A percentile compares a stretch with the other conserved stretches of the same genome.
These are phyloP conservation scores for Caligus rogercresseyi DNA, from an alignment of 1,140 invertebrate genomes.

Conservation along the genomic window DNA sequence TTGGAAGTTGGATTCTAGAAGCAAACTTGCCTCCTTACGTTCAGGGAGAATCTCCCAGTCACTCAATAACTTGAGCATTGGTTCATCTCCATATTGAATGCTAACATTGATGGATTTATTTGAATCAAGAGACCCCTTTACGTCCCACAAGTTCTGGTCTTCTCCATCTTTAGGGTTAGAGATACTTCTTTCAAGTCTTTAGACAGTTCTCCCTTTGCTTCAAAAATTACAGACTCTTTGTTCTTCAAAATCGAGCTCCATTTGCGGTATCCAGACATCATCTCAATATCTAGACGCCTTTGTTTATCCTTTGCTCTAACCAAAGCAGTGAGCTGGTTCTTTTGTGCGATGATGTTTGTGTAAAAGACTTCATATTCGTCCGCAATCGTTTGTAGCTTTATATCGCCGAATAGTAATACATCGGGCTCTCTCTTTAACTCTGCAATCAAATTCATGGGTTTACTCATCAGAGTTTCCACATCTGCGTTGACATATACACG, in stretches of 20 bases:
- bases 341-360: background rate
- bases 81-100: background rate
- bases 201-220: background rate
- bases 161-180: background rate
- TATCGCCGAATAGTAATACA: background rate
- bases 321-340: background rate
- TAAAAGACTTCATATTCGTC: background rate
- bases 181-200: background rate
- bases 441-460: background rate
- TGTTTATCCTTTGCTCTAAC: background rate
- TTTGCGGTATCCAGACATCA: background rate
- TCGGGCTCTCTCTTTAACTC: background rate
- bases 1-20: background rate
- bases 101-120: background rate
- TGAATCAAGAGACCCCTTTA: background rate
- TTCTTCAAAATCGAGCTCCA: background rate
- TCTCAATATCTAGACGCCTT: background rate
- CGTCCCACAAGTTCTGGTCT: background rate
- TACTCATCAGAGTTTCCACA: background rate
- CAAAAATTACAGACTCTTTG: background rate
- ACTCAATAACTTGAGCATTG: background rate
- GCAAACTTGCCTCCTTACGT: background rate
- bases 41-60: background rate
- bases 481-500: background rate
- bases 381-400: background rate